A percentile compares a stretch with the other conserved stretches of the same genome.
These are phyloP conservation scores for Xylocopa sonorina DNA, from an alignment of 1,140 invertebrate species.

Conservation along the genomic window DNA sequence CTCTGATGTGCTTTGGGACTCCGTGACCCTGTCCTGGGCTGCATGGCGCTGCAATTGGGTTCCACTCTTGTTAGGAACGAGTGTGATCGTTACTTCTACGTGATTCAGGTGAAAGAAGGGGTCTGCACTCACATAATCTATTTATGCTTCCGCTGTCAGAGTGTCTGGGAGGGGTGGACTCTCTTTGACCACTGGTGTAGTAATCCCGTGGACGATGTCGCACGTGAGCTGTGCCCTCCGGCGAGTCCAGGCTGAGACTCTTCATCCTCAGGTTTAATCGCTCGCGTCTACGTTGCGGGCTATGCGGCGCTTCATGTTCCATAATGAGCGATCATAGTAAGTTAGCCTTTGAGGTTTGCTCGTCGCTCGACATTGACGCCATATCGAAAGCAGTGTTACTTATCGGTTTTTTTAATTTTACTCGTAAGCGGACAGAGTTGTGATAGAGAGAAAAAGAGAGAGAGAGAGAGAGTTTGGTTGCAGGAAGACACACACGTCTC, in stretches of 20 bases:
- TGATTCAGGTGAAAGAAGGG: too few relatives aligned
- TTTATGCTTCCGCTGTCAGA: constrained; percentile 84
- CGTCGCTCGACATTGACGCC: constrained; percentile 69
- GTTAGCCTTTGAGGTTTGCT: constrained; percentile 47
- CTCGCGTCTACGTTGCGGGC: constrained; percentile 92
- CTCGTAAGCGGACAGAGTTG: too few relatives aligned
- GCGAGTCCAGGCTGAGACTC: constrained; percentile 97
- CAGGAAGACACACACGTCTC: not conserved
- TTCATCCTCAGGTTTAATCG: constrained; percentile 98
- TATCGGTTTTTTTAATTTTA: not conserved
- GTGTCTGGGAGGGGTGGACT: constrained; percentile 81
- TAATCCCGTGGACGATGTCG: constrained; percentile 86
- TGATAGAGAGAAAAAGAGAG: too few relatives aligned
- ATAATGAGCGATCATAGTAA: constrained; percentile 61
- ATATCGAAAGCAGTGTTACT: constrained; percentile 17
- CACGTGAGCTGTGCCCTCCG: constrained; percentile 94
- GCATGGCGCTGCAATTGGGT: constrained; percentile 87
- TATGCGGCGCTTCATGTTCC: constrained; percentile 92
- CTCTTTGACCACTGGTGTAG: constrained; percentile 80
- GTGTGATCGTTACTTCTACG: too few relatives aligned
- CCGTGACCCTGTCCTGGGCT: constrained; percentile 87
- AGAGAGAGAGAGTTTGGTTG: too few relatives aligned
- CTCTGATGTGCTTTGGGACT: constrained; percentile 78
- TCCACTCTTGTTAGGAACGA: not conserved
- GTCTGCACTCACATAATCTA: constrained; percentile 78